Evolutionary conservation across 2,113 vertebrate species (phyloP).

Genomic region (rabbit (Oryctolagus cuniculus)): mOryCun1.1 NC_091434.1:22354501-22355000

Average conservation of each 20-base stretch:
- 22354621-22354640: slow-evolving; percentile 67
- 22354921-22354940: slow-evolving; percentile 26
- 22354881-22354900: background rate
- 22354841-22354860: background rate
- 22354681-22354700: slow-evolving; percentile 47
- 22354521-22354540: background rate
- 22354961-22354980: slow-evolving; percentile 45
- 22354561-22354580: slow-evolving; percentile 74
- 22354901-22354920: background rate
- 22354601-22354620: slow-evolving; percentile 74
- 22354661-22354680: slow-evolving; percentile 75
- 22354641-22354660: slow-evolving; percentile 80
- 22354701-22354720: slow-evolving; percentile 62
- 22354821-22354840: slow-evolving; percentile 58
- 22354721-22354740: background rate
- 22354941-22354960: slow-evolving; percentile 46
- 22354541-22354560: slow-evolving; percentile 40
- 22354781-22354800: slow-evolving; percentile 24
- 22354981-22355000: slow-evolving; percentile 32
- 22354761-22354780: slow-evolving; percentile 28
- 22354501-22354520: slow-evolving; percentile 19
- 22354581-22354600: slow-evolving; percentile 71
- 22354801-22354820: slow-evolving; percentile 57
- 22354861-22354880: slow-evolving; percentile 18
- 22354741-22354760: background rate